Conservation (phyloP, 2,113 vertebrate genomes). For the Hassar affinis region DNA sequence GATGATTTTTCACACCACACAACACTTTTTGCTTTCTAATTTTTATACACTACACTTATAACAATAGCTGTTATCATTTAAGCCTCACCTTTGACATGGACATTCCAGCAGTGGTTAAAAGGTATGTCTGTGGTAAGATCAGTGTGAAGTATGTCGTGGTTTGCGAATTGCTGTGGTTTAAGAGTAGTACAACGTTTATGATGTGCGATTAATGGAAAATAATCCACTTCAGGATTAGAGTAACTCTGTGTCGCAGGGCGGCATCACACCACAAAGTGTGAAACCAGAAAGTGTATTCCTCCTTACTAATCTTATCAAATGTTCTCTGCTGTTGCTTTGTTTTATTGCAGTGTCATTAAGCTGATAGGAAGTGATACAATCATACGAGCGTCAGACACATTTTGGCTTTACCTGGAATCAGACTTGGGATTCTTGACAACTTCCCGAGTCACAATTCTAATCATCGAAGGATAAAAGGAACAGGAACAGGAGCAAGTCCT, state of each 20-base stretch:
- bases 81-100: too few species aligned
- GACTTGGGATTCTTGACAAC: not conserved
- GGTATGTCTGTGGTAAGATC: too few species aligned
- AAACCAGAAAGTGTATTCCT: not conserved
- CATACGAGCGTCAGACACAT: conserved; percentile 7
- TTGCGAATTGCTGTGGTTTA: not conserved
- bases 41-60: too few species aligned
- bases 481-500: not conserved
- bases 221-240: not conserved
- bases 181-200: not conserved
- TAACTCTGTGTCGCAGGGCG: not conserved
- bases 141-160: not conserved
- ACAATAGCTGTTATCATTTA: too few species aligned
- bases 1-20: not conserved
- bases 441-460: conserved; percentile 4
- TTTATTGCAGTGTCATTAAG: not conserved
- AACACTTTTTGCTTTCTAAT: not conserved
- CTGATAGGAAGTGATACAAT: not conserved
- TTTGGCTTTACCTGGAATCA: not conserved
- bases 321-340: not conserved
- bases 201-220: not conserved
- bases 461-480: not conserved
- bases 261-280: too few species aligned
- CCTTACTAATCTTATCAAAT: not conserved
- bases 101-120: too few species aligned